Percentiles rank a stretch among this genome's conserved stretches.
Evolutionary conservation across 2,888 invertebrate species (phyloP).

Genomic region (Pristionchus mayeri): DNA sequence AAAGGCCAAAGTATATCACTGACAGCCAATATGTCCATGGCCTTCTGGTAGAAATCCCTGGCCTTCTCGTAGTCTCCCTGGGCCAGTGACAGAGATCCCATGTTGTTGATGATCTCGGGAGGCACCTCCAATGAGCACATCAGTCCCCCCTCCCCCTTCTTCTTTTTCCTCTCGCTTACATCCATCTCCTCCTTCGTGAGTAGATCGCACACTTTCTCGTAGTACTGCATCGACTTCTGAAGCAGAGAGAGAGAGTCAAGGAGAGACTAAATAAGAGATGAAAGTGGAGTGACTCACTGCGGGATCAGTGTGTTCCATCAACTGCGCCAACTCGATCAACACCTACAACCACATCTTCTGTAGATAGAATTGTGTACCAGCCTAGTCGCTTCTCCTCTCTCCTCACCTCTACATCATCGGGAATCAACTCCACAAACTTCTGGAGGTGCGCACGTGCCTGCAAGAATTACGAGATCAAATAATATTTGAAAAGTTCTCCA

Average conservation of each 20-base stretch:
- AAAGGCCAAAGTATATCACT: too few relatives aligned
- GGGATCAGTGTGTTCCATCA: constrained; percentile 94
- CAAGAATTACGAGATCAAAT: too few relatives aligned
- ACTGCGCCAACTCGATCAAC: constrained; percentile 93
- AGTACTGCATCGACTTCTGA: constrained; percentile 89
- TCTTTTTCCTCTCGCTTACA: constrained; percentile 78
- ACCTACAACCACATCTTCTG: not conserved
- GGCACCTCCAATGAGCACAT: constrained; percentile 79
- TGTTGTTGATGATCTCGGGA: constrained; percentile 97
- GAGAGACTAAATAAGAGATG: not conserved
- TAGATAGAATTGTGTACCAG: not conserved
- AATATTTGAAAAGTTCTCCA: too few relatives aligned
- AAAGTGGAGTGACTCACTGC: constrained; percentile 76
- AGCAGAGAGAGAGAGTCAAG: not conserved
- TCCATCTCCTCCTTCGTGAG: constrained; percentile 91
- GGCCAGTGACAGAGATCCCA: constrained; percentile 90
- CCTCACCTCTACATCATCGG: constrained; percentile 94
- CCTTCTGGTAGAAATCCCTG: constrained; percentile 78
- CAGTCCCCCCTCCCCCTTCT: not conserved
- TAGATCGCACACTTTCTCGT: constrained; percentile 92
- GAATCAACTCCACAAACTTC: constrained; percentile 93
- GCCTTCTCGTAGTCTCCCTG: constrained; percentile 90
- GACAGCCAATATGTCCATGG: constrained; percentile 50
- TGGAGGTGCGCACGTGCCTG: constrained; percentile 92
- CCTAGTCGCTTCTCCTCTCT: not conserved